Conservation (phyloP, 2,888 invertebrate species). For the Chaetogeoica ovagalla region DNA sequence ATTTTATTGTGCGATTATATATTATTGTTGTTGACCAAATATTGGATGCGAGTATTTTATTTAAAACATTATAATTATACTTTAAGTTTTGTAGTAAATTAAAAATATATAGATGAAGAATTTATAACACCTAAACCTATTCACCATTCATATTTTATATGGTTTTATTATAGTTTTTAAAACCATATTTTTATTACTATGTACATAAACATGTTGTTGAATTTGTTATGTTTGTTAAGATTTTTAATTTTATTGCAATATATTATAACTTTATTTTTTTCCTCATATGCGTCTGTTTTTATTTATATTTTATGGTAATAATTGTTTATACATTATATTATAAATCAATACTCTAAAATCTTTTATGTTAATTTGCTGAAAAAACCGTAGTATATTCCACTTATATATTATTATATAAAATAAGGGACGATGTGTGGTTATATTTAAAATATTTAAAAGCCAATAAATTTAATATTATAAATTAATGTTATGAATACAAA, state of each 20-base stretch:
- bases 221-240: constrained; percentile 10
- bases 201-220: neutral
- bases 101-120: neutral
- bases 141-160: neutral
- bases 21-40: neutral
- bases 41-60: neutral
- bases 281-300: neutral
- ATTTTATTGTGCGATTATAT: neutral
- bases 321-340: neutral
- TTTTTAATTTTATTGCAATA: constrained; percentile 20
- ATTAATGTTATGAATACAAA: too few species aligned
- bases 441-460: too few species aligned
- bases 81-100: neutral
- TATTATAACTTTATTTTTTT: neutral
- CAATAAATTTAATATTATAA: too few species aligned
- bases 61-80: neutral
- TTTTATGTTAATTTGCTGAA: too few species aligned
- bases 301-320: neutral
- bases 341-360: too few species aligned
- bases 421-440: too few species aligned
- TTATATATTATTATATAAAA: too few species aligned
- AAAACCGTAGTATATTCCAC: too few species aligned
- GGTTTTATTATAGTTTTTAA: neutral
- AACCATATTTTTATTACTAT: neutral
- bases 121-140: neutral